Conservation (phyloP, 92 coral and sea anemone genomes). For the Blastomussa wellsi region DNA sequence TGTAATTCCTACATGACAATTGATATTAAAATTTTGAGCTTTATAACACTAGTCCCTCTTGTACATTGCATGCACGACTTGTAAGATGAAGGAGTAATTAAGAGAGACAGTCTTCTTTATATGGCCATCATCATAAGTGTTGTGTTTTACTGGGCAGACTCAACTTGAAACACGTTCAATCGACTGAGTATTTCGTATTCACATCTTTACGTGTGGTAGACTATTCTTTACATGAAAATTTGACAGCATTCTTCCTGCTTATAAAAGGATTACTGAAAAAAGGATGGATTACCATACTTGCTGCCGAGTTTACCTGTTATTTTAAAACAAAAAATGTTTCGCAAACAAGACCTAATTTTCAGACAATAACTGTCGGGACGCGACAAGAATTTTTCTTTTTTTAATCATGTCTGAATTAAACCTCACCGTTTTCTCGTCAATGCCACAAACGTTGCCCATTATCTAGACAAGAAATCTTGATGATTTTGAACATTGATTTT, state of each 20-base stretch:
- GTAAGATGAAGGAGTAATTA: background rate
- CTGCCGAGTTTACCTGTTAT: background rate
- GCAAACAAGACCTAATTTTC: background rate
- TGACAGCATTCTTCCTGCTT: background rate
- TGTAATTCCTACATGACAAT: too few species aligned
- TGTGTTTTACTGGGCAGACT: too few species aligned
- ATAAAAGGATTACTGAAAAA: background rate
- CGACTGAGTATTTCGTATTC: too few species aligned
- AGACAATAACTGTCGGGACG: constrained; percentile 9
- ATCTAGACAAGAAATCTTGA: background rate
- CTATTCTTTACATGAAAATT: background rate
- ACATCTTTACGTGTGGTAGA: background rate
- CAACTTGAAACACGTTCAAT: background rate
- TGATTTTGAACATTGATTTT: background rate
- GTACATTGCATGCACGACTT: background rate
- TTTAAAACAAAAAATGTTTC: background rate
- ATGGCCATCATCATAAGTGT: background rate
- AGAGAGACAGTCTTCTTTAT: too few species aligned
- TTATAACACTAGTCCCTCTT: too few species aligned
- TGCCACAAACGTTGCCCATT: background rate
- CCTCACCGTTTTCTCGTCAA: background rate
- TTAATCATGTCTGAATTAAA: background rate
- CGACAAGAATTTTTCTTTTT: background rate
- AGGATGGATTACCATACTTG: background rate
- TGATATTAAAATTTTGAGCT: too few species aligned